These are phyloP conservation scores for Heliconius ismenius DNA, from an alignment of 2,888 invertebrate genomes.

Conservation along the genomic window DNA sequence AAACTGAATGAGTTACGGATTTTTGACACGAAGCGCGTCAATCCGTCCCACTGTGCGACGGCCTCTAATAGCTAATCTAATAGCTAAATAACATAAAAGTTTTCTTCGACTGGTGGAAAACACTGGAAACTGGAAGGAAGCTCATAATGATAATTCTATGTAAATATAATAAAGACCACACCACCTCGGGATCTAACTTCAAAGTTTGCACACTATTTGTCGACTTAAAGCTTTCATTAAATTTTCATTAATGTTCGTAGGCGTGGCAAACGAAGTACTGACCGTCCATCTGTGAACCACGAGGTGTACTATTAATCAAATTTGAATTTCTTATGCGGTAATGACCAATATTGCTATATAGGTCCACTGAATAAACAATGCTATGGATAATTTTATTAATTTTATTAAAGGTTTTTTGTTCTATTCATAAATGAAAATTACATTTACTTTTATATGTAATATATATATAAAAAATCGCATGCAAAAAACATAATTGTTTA, in stretches of 20 bases:
- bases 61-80: too few species aligned
- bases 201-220: neutral
- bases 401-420: neutral
- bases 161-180: neutral
- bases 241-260: conserved; percentile 36
- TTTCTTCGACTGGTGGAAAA: neutral
- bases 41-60: too few species aligned
- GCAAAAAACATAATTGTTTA: conserved; percentile 48
- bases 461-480: conserved; percentile 45
- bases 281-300: conserved; percentile 12
- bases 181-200: neutral
- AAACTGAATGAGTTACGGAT: too few species aligned
- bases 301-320: conserved; percentile 35
- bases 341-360: conserved; percentile 2
- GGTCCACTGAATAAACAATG: neutral
- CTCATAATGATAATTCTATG: neutral
- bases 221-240: conserved; percentile 23
- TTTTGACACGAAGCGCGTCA: too few species aligned
- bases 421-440: neutral
- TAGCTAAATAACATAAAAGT: neutral
- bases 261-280: conserved; percentile 26
- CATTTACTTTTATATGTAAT: neutral
- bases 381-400: neutral
- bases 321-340: conserved; percentile 35
- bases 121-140: neutral